phyloP scores from a whole-genome alignment of 2,888 invertebrate species.

The Eupithecia exiguata region DNA sequence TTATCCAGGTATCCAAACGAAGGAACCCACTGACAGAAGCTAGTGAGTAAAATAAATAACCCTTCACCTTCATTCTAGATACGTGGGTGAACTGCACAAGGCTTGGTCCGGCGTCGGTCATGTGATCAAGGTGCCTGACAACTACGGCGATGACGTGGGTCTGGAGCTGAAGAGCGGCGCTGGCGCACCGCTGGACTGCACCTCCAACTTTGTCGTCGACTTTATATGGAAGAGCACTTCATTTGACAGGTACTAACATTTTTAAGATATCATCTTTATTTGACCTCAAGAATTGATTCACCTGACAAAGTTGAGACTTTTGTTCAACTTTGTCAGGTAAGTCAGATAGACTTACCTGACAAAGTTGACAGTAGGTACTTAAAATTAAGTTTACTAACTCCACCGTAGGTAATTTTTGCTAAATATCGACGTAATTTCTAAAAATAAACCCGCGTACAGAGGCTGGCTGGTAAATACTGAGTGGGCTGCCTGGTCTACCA shows the following conservation, averaged over 20 bases:
- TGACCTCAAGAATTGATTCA: background rate
- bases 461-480: too few species aligned
- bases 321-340: too few species aligned
- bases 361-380: background rate
- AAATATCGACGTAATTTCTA: background rate
- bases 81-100: conserved; percentile 96
- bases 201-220: conserved; percentile 98
- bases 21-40: background rate
- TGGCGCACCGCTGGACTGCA: conserved; percentile 96
- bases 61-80: conserved; percentile 65
- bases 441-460: too few species aligned
- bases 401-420: background rate
- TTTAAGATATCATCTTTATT: background rate
- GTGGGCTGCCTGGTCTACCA: too few species aligned
- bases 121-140: conserved; percentile 97
- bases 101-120: conserved; percentile 99
- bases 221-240: conserved; percentile 98
- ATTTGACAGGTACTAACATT: conserved; percentile 20
- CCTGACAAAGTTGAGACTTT: background rate
- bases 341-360: background rate
- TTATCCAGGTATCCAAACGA: background rate
- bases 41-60: background rate
- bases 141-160: conserved; percentile 99
- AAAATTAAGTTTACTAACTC: background rate
- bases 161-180: conserved; percentile 96